Base-by-base conservation (phyloP, 2,113 vertebrate genomes). In the Acrocephalus arundinaceus region DNA sequence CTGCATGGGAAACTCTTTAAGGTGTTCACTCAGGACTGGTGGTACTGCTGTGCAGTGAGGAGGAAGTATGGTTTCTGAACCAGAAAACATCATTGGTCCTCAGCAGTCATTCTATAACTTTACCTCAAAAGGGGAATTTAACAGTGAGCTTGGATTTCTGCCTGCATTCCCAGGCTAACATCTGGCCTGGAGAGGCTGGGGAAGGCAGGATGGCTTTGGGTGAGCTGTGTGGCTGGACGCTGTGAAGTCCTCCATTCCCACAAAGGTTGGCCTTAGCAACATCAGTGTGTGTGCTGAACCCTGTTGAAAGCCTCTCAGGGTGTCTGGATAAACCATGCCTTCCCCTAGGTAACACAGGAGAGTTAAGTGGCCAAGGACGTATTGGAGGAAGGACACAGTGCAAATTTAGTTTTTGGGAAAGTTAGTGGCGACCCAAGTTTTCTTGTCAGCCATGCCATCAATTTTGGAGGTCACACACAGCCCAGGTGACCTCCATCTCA, bases 1-100 rank as follows among this genome's bases (percentile, higher is more conserved):
- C 48, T 70, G 61, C 2, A 2, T 14, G 16, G 41, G n/a, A 78
- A 82, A 45, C 12, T 6, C 9, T 33, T 48, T 18, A 33, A 43
- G 15, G 41, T 1, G 1, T 22, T 87, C 8, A 1, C 18, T 45
- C 1, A 4, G 67, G 52, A 67, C 13, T 20, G 28, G 23, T 31
- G 15, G 5, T 65, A 20, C 18, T 63, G 20, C 35, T 0, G 6
- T 35, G 16, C 1, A 41, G 0, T 15, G 25, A 28, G 19, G n/a
- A 37, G 13, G 13, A 59, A 33, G 6, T 39, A 25, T 65, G 13
- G 15, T 35, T 73, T 87, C 41, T 2, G 6, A 62, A 41, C 35
- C 57, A 78, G 46, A 68, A 93, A 68, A 66, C 20, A 7, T 23
- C 0, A 0, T 5, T 77, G 25, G 33, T 57, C n/a, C 24, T 81